Base-by-base conservation (phyloP, 2,888 invertebrate species). In the Dynastes tityus region DNA sequence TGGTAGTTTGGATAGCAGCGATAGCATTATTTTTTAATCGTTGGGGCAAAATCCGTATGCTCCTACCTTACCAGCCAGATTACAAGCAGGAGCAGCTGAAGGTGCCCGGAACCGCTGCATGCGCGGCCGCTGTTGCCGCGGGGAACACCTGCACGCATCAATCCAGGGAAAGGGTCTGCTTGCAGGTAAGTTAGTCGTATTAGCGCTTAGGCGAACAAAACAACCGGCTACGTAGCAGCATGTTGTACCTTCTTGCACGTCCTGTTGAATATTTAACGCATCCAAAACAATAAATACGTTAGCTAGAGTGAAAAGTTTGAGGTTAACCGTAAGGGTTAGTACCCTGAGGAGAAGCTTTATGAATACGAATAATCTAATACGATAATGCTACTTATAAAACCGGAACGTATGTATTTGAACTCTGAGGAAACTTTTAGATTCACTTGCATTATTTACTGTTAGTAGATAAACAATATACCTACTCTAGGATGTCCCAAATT, bases 21-120 rank as follows among this genome's bases (percentile, higher is more conserved):
- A 96, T 96, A 85, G 94, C 95, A 0, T 89, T 96, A 77, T 96
- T 96, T 91, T 96, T 96, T 91, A 95, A 96, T 88, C 92, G 96
- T 79, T 96, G 95, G 96, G 96, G 96, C 78, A 96, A 96, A 89
- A 96, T 96, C 80, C 92, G 97, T 65, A 97, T 97, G 96, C 90
- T 97, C 83, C 91, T 97, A 83, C 97, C 97, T 4, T 97, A 97
- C 87, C 97, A 97, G 86, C 97, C 97, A 11, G 96, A 96, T 87
- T 97, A 96, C 89, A 97, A 97, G 86, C 88, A 88, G 81, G 96
- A 96, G 85, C 96, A 96, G 87, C 89, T 96, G 74, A 96, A 96
- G 91, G 94, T 94, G 51, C 94, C 94, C 3, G 94, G 94, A 6
- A 92, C 94, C 0, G 93, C 93, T 0, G 93, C 92, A 2, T 94